phyloP scores from a whole-genome alignment of 1,140 invertebrate species.

The Orussus abietinus region DNA sequence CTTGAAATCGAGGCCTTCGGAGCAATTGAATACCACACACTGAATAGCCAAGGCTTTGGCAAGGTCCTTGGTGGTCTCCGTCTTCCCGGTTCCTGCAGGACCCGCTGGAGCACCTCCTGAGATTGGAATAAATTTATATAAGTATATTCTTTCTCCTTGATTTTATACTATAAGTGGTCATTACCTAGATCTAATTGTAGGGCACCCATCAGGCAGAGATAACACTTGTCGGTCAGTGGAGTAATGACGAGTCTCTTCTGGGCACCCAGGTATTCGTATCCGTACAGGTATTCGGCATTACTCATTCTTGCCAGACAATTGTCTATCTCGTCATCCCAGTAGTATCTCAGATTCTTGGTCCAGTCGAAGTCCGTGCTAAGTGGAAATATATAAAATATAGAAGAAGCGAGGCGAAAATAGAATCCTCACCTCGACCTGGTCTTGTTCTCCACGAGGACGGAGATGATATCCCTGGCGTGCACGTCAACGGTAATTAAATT shows the following conservation, averaged over 20 bases:
- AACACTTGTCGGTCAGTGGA: slow-evolving; percentile 80
- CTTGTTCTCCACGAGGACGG: slow-evolving; percentile 65
- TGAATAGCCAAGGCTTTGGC: slow-evolving; percentile 83
- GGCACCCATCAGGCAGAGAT: slow-evolving; percentile 84
- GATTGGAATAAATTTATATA: slow-evolving; percentile 10
- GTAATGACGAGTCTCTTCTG: slow-evolving; percentile 77
- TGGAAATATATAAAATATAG: slow-evolving; percentile 12
- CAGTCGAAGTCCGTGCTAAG: slow-evolving; percentile 77
- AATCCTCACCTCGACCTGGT: slow-evolving; percentile 58
- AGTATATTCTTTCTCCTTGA: neutral
- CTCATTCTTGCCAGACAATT: slow-evolving; percentile 76
- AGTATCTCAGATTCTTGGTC: slow-evolving; percentile 88
- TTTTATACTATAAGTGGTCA: slow-evolving; percentile 1
- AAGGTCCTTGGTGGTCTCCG: slow-evolving; percentile 90
- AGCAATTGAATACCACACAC: slow-evolving; percentile 90
- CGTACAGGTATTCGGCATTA: slow-evolving; percentile 75
- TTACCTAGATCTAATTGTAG: slow-evolving; percentile 74
- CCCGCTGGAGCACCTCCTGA: slow-evolving; percentile 79
- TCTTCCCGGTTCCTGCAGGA: slow-evolving; percentile 91
- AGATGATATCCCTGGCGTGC: slow-evolving; percentile 78
- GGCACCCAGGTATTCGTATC: slow-evolving; percentile 90
- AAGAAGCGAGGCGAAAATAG: no score
- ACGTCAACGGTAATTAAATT: slow-evolving; percentile 86
- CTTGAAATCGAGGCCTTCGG: slow-evolving; percentile 77
- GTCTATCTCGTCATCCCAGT: slow-evolving; percentile 77